phyloP scores from a whole-genome alignment of 2,888 invertebrate species.

The Lapara coniferarum region DNA sequence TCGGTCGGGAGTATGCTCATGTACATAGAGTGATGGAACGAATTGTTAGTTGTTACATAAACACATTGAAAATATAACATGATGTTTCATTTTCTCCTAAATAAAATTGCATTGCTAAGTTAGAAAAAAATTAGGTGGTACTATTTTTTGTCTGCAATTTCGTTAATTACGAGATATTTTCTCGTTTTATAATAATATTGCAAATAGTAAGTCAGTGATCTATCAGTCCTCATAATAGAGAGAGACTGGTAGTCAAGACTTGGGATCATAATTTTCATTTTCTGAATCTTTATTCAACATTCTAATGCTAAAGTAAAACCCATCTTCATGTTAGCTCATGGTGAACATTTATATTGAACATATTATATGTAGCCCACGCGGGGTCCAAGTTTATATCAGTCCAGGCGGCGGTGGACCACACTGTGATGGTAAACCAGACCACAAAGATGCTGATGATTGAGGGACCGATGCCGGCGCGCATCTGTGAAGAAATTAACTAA shows the following conservation, averaged over 20 bases:
- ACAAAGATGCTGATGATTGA: conserved; percentile 51
- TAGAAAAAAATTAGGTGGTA: too few species aligned
- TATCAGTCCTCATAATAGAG: too few species aligned
- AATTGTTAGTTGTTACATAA: conserved; percentile 44
- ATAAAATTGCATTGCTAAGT: too few species aligned
- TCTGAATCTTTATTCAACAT: too few species aligned
- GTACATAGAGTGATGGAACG: conserved; percentile 31
- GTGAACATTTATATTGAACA: conserved; percentile 33
- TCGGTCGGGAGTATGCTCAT: conserved; percentile 6
- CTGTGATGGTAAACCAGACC: conserved; percentile 59
- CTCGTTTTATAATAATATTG: too few species aligned
- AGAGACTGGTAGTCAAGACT: too few species aligned
- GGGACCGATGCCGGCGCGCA: conserved; percentile 62
- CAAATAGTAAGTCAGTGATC: too few species aligned
- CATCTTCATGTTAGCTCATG: background rate
- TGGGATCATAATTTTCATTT: too few species aligned
- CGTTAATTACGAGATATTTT: too few species aligned
- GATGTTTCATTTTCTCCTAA: conserved; percentile 25
- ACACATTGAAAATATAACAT: conserved; percentile 28
- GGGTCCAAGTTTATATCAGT: conserved; percentile 53
- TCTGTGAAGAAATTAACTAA: conserved; percentile 42
- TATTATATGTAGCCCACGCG: conserved; percentile 48
- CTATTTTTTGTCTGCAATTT: too few species aligned
- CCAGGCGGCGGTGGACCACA: conserved; percentile 70
- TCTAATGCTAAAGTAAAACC: background rate